These are phyloP conservation scores for Lasioglossum zephyrum DNA, from an alignment of 2,888 invertebrate species.

Conservation along the genomic window DNA sequence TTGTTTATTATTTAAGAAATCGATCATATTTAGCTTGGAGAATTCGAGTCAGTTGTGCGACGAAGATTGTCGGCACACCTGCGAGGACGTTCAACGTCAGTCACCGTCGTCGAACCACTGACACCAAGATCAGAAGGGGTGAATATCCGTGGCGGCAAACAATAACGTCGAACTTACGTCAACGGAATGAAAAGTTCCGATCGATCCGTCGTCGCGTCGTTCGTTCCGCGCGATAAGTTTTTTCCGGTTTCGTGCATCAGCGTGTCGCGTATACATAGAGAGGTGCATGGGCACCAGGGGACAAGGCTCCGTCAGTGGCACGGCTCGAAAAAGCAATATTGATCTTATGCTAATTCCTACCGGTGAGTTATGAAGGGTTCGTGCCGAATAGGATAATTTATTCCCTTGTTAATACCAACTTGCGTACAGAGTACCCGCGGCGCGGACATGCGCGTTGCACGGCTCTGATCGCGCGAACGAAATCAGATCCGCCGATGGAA, in stretches of 20 bases:
- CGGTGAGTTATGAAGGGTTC: conserved; percentile 79
- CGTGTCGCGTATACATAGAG: neutral
- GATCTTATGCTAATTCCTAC: conserved; percentile 79
- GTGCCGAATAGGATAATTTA: conserved; percentile 80
- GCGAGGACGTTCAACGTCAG: neutral
- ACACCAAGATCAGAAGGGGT: conserved; percentile 23
- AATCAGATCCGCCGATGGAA: conserved; percentile 22
- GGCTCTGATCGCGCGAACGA: neutral
- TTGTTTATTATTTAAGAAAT: no score
- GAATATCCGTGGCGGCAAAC: neutral
- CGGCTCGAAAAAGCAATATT: conserved; percentile 77
- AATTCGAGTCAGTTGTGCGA: no score
- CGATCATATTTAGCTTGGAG: no score
- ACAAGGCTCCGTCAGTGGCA: conserved; percentile 60
- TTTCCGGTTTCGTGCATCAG: neutral
- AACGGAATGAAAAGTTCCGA: conserved; percentile 8
- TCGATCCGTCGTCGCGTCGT: conserved; percentile 8
- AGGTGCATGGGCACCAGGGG: neutral
- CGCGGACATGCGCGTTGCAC: conserved; percentile 51
- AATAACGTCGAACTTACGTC: conserved; percentile 13
- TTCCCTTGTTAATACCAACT: conserved; percentile 77
- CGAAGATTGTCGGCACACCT: no score
- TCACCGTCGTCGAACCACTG: conserved; percentile 11
- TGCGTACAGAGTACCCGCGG: conserved; percentile 55
- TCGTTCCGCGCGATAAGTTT: conserved; percentile 1